Evolutionary conservation across 2,113 vertebrate species (phyloP), one percentile per base, ranked within the genome.

Genomic region (Butorides virescens): DNA sequence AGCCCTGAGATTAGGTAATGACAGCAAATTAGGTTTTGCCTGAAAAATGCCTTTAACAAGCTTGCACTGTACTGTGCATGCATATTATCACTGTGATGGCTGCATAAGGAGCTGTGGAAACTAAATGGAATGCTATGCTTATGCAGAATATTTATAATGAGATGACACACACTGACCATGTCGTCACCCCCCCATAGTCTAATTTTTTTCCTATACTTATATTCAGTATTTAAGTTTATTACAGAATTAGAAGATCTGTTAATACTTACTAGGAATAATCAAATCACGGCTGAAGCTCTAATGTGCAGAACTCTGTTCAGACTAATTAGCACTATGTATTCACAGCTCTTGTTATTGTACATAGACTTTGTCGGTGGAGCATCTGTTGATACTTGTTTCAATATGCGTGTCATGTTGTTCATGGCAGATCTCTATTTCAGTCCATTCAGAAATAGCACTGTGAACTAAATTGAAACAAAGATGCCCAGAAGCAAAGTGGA

Each of bases 1-100:
- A 88, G 76, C 70, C 53, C 18, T 82, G 83, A 76, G 75, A 85
- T 89, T 95, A 93, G 95, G 93, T 95, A 95, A 95, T 91, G 88
- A 86, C 39, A 67, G 77, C 55, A 70, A 66, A 75, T 52, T 32
- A 95, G 92, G 84, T 96, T 92, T 91, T 88, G 73, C 77, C 70
- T 95, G 86, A 78, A 53, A 94, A 89, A 52, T 79, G 73, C 65
- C 76, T 91, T 80, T 93, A 95, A 91, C 50, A 42, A 92, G 49
- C 77, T 72, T 86, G 86, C 80, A 86, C 67, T 86, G 67, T 92
- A 65, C 62, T 61, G 72, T 93, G 90, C 72, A 32, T 88, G 78
- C n/a, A 0, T 66, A 13, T 70, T 50, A 30, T 73, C 86, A 27
- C 81, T 82, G 56, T 21, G 53, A 3, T 67, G 84, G 76, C 88